phyloP scores from a whole-genome alignment of 2,888 invertebrate genomes.

The Entomobrya multifasciata region DNA sequence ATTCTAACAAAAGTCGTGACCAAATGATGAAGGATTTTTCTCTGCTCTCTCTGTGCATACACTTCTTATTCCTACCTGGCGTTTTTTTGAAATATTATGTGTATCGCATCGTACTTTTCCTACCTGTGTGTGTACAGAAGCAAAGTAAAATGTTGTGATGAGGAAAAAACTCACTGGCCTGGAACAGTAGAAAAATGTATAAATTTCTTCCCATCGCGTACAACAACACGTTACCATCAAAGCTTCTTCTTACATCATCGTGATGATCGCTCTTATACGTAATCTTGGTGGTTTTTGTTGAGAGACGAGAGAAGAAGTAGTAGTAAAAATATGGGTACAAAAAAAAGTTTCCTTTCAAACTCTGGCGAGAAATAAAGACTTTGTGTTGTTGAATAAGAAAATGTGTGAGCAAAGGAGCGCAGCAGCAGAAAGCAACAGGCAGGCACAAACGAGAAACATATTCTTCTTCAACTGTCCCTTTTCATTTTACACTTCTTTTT shows the following conservation, averaged over 20 bases:
- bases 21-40: constrained; percentile 73
- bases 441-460: constrained; percentile 1
- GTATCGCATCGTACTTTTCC: constrained; percentile 12
- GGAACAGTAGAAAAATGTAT: constrained; percentile 75
- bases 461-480: constrained; percentile 61
- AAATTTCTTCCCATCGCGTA: constrained; percentile 71
- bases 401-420: constrained; percentile 23
- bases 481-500: constrained; percentile 27
- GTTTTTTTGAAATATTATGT: constrained; percentile 20
- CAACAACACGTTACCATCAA: too few relatives aligned
- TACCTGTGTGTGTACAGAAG: constrained; percentile 32
- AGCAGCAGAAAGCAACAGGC: constrained; percentile 47
- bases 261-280: constrained; percentile 29
- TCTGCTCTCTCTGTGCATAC: background rate
- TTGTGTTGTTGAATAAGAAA: background rate
- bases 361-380: background rate
- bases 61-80: background rate
- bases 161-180: constrained; percentile 74
- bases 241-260: constrained; percentile 1
- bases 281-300: constrained; percentile 9
- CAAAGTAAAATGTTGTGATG: constrained; percentile 35
- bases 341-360: background rate
- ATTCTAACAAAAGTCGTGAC: constrained; percentile 74
- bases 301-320: background rate
- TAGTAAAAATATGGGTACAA: background rate